Percentiles rank a stretch among this genome's conserved stretches.
Conservation (phyloP, 2,888 invertebrate genomes). For the Minunthozetes semirufus region DNA sequence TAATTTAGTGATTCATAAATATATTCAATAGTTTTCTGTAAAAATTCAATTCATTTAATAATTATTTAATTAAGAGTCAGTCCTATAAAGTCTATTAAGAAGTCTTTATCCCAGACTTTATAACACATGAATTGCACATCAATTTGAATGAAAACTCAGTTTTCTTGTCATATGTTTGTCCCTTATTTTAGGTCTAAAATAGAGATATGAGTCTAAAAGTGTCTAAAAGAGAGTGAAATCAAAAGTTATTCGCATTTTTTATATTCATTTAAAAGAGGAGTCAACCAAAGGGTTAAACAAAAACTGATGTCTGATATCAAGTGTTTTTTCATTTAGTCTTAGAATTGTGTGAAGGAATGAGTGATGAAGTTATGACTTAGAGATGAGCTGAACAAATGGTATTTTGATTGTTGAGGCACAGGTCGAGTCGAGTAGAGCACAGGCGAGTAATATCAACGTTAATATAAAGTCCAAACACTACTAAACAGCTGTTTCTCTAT, state of each 20-base stretch:
- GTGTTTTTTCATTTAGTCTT: background rate
- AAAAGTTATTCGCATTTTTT: too few relatives aligned
- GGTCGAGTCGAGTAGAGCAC: background rate
- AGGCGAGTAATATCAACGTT: background rate
- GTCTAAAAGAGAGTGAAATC: too few relatives aligned
- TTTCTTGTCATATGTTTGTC: background rate
- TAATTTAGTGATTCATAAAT: slow-evolving; percentile 3
- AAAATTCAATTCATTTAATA: background rate
- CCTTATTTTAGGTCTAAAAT: background rate
- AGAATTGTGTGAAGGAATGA: slow-evolving; percentile 10
- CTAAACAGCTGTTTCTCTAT: slow-evolving; percentile 35
- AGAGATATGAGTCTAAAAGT: background rate
- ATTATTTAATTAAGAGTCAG: background rate
- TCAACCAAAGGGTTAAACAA: background rate
- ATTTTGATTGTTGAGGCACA: slow-evolving; percentile 19
- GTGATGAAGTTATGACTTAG: background rate
- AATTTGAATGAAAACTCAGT: background rate
- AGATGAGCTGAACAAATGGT: slow-evolving; percentile 2
- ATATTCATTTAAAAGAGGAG: background rate
- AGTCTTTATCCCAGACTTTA: background rate
- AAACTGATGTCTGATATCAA: background rate
- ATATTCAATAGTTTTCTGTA: background rate
- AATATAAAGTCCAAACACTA: background rate
- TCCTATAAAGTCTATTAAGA: background rate
- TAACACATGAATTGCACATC: background rate